These are phyloP conservation scores for Danionella dracula DNA, from an alignment of 2,797 vertebrate genomes.

Conservation along the genomic window DNA sequence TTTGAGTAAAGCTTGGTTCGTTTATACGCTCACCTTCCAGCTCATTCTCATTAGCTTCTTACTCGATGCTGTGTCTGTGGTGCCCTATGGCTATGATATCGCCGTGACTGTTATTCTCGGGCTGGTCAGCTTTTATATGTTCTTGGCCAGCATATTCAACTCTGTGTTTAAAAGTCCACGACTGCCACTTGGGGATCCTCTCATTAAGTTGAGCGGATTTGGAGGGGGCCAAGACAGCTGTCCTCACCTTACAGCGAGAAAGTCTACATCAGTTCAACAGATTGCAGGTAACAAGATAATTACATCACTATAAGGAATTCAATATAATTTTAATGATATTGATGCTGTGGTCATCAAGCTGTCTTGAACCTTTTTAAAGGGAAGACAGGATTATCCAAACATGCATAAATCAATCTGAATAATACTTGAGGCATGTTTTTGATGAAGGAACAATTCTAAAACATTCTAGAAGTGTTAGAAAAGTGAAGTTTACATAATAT, in stretches of 20 bases:
- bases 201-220: constrained; percentile 70
- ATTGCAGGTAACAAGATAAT: constrained; percentile 84
- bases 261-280: constrained; percentile 75
- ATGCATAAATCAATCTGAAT: no score
- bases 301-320: no score
- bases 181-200: constrained; percentile 72
- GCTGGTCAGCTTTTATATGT: constrained; percentile 83
- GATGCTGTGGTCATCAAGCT: no score
- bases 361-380: no score
- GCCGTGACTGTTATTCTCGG: constrained; percentile 79
- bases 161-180: constrained; percentile 71
- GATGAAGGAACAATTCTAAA: no score
- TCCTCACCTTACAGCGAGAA: constrained; percentile 76
- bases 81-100: constrained; percentile 76
- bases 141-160: constrained; percentile 74
- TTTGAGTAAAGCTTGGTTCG: constrained; percentile 74
- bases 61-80: constrained; percentile 68
- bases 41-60: constrained; percentile 82
- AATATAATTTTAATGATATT: no score
- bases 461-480: no score
- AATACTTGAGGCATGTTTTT: no score
- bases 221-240: constrained; percentile 62
- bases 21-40: constrained; percentile 72
- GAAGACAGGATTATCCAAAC: no score
- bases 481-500: no score